Conservation (phyloP, 2,797 vertebrate species). For the Synaphobranchus kaupii region DNA sequence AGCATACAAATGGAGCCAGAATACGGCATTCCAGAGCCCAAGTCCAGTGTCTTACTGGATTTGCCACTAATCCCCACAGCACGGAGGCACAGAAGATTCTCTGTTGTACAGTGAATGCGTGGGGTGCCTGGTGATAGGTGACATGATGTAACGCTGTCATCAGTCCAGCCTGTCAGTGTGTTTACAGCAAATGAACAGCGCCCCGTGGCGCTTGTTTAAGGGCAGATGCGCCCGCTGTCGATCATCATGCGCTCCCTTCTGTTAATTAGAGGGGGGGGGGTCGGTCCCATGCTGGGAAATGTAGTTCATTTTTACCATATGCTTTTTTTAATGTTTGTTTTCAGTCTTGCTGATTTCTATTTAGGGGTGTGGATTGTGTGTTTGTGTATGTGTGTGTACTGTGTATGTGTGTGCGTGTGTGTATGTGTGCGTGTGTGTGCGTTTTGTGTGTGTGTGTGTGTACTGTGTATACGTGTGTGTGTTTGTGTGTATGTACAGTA, state of each 20-base stretch:
- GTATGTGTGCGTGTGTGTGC: not conserved
- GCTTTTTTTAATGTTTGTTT: not conserved
- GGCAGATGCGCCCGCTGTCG: slow-evolving; percentile 13
- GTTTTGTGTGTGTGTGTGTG: not conserved
- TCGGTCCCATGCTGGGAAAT: not conserved
- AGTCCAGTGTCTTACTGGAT: not conserved
- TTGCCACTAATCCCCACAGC: not conserved
- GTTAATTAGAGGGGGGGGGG: not conserved
- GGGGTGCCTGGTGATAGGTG: not conserved
- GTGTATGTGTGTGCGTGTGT: not conserved
- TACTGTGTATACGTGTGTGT: too few species aligned
- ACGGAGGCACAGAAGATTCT: not conserved
- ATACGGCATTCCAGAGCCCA: not conserved
- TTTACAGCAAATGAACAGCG: not conserved
- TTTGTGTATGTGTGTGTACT: too few species aligned
- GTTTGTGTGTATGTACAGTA: too few species aligned
- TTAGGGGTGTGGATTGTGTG: not conserved
- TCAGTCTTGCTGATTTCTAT: not conserved
- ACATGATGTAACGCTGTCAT: not conserved
- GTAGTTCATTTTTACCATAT: not conserved
- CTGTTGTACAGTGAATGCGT: not conserved
- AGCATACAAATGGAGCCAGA: not conserved
- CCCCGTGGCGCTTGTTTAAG: not conserved
- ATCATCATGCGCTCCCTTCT: not conserved
- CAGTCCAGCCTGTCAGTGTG: not conserved